Conservation (phyloP, 23 tunicate genomes). For the Ciona savignyi region DNA sequence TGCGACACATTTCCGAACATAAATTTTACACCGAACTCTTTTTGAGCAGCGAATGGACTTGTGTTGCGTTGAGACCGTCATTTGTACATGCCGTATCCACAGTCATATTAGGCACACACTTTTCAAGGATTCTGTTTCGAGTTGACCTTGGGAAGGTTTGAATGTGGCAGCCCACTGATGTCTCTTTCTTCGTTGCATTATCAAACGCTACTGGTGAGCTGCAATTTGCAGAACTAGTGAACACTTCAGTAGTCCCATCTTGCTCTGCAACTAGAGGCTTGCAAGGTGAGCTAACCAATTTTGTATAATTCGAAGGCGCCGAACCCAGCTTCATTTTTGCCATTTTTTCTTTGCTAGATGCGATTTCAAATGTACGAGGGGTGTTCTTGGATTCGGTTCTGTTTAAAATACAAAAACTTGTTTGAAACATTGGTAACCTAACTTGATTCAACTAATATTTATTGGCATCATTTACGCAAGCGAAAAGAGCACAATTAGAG, state of each 20-base stretch:
- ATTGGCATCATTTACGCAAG: no score
- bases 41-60: not conserved
- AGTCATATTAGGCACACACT: no score
- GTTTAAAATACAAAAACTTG: no score
- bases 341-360: not conserved
- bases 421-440: no score
- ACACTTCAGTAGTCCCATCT: no score
- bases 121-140: not conserved
- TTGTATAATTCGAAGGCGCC: not conserved
- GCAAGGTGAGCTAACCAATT: not conserved
- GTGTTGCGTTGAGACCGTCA: not conserved
- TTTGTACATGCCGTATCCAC: not conserved
- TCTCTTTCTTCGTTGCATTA: no score
- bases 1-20: no score
- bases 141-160: not conserved
- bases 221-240: no score
- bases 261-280: not conserved
- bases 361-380: not conserved
- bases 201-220: no score
- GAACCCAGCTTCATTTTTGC: not conserved
- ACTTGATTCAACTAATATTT: no score
- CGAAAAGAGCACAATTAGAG: not conserved
- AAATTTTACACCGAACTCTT: not conserved
- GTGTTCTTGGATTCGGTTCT: no score
- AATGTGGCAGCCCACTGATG: not conserved